phyloP scores from a whole-genome alignment of 2,888 invertebrate genomes.

The Ichneumoninae sp. region DNA sequence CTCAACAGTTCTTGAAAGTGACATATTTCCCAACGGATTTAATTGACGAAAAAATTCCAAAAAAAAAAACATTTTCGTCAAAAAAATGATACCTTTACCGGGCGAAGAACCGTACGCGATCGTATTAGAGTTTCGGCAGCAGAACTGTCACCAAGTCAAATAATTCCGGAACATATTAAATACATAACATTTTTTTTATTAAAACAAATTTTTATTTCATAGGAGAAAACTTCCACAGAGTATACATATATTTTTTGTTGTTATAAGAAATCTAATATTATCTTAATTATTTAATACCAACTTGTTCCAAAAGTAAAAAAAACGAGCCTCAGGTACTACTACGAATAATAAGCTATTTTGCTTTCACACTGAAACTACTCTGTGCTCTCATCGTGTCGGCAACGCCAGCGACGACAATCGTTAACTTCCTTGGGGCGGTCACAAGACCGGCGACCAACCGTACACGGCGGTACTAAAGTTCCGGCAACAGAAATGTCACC shows the following conservation, averaged over 20 bases:
- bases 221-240: neutral
- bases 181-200: no score
- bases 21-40: no score
- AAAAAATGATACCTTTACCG: no score
- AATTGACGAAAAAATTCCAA: no score
- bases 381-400: constrained; percentile 13
- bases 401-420: neutral
- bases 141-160: no score
- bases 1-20: no score
- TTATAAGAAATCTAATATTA: neutral
- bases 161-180: no score
- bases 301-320: no score
- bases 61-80: no score
- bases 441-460: neutral
- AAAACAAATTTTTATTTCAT: no score
- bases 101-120: no score
- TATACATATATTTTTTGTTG: neutral
- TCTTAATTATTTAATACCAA: neutral
- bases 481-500: neutral
- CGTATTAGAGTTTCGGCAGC: no score
- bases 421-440: neutral
- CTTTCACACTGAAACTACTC: constrained; percentile 53
- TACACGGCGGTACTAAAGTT: neutral
- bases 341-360: constrained; percentile 75
- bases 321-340: constrained; percentile 31